A percentile compares a stretch with the other conserved stretches of the same genome.
These are phyloP conservation scores for Cacoxenus indagator DNA, from an alignment of 2,888 invertebrate genomes.

Conservation along the genomic window DNA sequence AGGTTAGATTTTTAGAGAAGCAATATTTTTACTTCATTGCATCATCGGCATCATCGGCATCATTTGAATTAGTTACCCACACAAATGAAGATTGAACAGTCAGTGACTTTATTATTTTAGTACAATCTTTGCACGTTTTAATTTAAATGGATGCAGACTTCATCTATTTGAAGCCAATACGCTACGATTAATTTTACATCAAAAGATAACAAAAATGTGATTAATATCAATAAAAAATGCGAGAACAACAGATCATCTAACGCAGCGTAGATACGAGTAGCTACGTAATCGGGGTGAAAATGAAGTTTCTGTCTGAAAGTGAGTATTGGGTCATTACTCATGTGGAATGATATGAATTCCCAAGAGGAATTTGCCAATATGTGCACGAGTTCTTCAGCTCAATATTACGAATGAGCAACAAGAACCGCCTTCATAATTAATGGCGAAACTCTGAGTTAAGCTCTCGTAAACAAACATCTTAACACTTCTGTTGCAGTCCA, in stretches of 20 bases:
- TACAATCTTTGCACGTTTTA: too few relatives aligned
- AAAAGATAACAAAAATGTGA: conserved; percentile 50
- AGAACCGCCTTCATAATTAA: conserved; percentile 32
- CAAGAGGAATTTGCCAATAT: conserved; percentile 50
- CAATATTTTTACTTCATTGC: too few relatives aligned
- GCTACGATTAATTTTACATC: conserved; percentile 59
- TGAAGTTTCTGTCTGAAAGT: background rate
- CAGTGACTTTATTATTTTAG: too few relatives aligned
- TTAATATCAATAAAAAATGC: conserved; percentile 56
- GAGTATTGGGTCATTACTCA: conserved; percentile 56
- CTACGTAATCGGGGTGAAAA: conserved; percentile 4
- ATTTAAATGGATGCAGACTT: background rate
- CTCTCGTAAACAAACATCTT: conserved; percentile 43
- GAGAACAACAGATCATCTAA: background rate
- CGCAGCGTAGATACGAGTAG: background rate
- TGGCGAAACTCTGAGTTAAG: conserved; percentile 25
- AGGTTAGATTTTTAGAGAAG: too few relatives aligned
- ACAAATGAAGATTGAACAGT: too few relatives aligned
- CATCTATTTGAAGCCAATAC: conserved; percentile 31
- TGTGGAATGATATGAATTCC: conserved; percentile 60
- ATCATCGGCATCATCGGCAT: too few relatives aligned
- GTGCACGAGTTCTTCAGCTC: background rate
- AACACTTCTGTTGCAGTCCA: conserved; percentile 34
- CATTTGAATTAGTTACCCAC: too few relatives aligned
- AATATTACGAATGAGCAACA: conserved; percentile 15